phyloP scores from a whole-genome alignment of 1,140 invertebrate species.

The Tetranychus urticae region DNA sequence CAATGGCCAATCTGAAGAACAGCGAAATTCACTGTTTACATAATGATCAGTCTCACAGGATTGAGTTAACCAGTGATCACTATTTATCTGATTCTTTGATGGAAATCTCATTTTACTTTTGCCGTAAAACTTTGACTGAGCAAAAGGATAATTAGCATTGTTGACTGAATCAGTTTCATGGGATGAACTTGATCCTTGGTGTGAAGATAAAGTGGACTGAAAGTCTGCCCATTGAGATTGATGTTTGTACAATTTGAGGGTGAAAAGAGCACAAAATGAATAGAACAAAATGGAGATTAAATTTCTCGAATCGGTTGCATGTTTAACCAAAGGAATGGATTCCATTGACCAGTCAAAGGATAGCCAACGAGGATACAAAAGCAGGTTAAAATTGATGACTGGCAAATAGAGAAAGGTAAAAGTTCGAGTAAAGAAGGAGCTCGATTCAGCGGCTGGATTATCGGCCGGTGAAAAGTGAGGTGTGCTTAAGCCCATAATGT shows the following conservation, averaged over 20 bases:
- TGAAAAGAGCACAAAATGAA: constrained; percentile 1
- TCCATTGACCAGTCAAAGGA: constrained; percentile 95
- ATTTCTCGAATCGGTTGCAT: constrained; percentile 46
- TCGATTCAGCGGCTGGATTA: constrained; percentile 23
- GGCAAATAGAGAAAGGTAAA: constrained; percentile 71
- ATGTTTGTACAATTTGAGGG: neutral
- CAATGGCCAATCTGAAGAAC: no score
- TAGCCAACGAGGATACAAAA: constrained; percentile 51
- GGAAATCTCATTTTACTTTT: no score
- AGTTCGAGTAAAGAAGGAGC: constrained; percentile 18
- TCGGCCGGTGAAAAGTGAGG: constrained; percentile 21
- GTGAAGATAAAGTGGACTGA: no score
- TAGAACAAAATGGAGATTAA: constrained; percentile 45
- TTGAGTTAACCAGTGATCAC: no score
- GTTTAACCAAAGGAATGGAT: constrained; percentile 50
- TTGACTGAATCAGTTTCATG: no score
- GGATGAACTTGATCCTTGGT: no score
- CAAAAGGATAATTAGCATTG: no score
- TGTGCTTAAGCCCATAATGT: constrained; percentile 16
- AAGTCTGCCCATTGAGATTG: no score
- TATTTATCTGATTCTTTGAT: no score
- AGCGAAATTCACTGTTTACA: no score
- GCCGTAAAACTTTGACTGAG: no score
- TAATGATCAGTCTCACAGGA: no score
- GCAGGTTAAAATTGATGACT: constrained; percentile 53